A percentile compares a stretch with the other conserved stretches of the same genome.
These are phyloP conservation scores for Spodoptera littoralis DNA, from an alignment of 2,888 invertebrate genomes.

Conservation along the genomic window DNA sequence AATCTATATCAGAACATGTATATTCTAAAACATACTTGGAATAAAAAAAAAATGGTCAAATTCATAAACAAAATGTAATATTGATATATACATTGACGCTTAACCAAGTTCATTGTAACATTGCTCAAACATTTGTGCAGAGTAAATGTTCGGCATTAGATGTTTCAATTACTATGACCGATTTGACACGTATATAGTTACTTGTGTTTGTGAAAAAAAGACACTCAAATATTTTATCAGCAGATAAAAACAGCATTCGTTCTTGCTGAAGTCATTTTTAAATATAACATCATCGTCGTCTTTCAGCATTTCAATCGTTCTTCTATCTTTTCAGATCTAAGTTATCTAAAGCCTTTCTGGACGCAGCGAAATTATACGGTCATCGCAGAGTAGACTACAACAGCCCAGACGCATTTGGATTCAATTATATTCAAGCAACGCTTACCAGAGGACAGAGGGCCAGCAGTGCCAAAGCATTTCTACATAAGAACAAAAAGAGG, in stretches of 20 bases:
- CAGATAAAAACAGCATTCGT: too few species aligned
- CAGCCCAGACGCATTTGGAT: conserved; percentile 90
- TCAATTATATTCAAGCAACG: conserved; percentile 84
- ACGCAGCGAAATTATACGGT: conserved; percentile 90
- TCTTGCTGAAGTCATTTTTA: too few species aligned
- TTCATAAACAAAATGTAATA: not conserved
- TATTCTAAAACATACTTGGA: not conserved
- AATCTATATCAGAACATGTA: too few species aligned
- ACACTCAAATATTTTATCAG: too few species aligned
- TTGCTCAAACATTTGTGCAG: too few species aligned
- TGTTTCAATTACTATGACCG: too few species aligned
- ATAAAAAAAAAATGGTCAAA: not conserved
- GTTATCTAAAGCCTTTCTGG: conserved; percentile 90
- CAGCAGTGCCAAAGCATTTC: conserved; percentile 89
- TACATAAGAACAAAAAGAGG: conserved; percentile 86
- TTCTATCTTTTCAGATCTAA: conserved; percentile 74
- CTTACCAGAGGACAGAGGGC: conserved; percentile 84
- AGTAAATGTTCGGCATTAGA: too few species aligned
- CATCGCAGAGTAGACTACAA: conserved; percentile 92
- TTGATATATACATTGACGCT: too few species aligned
- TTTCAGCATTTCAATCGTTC: conserved; percentile 1
- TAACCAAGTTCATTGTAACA: too few species aligned
- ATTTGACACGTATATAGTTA: too few species aligned
- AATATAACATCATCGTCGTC: too few species aligned
- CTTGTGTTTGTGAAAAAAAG: too few species aligned